Conservation (phyloP, 2,797 vertebrate species). For the Pantherophis vulpinus region DNA sequence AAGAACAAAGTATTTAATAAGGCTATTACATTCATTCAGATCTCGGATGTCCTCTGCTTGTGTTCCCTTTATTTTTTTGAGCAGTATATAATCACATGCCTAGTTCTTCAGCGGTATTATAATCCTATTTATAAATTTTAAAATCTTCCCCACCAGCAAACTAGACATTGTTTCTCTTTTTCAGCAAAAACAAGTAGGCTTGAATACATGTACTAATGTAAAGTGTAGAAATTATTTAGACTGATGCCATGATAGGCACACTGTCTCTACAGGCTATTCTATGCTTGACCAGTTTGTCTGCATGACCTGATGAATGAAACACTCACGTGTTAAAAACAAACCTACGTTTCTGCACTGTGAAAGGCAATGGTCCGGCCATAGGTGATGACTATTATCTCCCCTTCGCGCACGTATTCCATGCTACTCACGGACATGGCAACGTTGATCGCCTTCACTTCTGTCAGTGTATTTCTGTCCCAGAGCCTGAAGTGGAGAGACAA, state of each 20-base stretch:
- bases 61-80: too few relatives aligned
- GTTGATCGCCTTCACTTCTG: slow-evolving; percentile 84
- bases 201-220: not conserved
- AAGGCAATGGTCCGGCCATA: slow-evolving; percentile 93
- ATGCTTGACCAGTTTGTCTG: not conserved
- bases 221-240: not conserved
- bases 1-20: too few relatives aligned
- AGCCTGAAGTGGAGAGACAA: slow-evolving; percentile 65
- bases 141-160: slow-evolving; percentile 94
- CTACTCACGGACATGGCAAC: slow-evolving; percentile 93
- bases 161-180: slow-evolving; percentile 89
- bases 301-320: too few relatives aligned
- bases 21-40: too few relatives aligned
- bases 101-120: slow-evolving; percentile 90
- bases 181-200: not conserved
- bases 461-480: slow-evolving; percentile 89
- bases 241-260: not conserved
- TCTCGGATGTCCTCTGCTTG: too few relatives aligned
- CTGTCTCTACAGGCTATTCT: not conserved
- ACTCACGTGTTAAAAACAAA: not conserved
- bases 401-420: slow-evolving; percentile 94
- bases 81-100: slow-evolving; percentile 69
- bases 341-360: slow-evolving; percentile 90
- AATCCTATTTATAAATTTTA: slow-evolving; percentile 98
- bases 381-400: slow-evolving; percentile 91